Conservation (phyloP, 2,797 vertebrate species). For the Myotis vivesi region DNA sequence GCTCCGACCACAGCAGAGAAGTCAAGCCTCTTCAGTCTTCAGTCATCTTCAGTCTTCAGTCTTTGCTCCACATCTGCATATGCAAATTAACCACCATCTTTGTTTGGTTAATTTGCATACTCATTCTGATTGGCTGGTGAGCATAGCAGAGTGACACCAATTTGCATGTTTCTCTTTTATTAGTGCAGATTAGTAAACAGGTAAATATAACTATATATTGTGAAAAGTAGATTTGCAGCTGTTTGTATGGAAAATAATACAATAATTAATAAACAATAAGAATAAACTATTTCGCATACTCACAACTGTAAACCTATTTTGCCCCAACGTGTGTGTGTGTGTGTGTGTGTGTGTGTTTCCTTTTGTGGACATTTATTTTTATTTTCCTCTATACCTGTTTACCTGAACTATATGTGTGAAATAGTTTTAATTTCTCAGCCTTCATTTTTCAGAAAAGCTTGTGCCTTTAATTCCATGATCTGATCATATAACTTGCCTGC, state of each 20-base stretch:
- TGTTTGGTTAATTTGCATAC: no score
- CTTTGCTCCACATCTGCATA: no score
- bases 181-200: not conserved
- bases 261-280: not conserved
- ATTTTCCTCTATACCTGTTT: not conserved
- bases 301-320: not conserved
- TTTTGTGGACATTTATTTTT: not conserved
- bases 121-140: no score
- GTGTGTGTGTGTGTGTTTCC: not conserved
- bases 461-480: not conserved
- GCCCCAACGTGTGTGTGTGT: no score
- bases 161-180: no score
- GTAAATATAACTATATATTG: not conserved
- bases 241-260: not conserved
- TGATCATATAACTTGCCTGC: fast-evolving
- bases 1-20: no score
- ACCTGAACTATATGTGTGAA: not conserved
- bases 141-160: no score
- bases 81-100: no score
- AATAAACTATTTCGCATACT: not conserved
- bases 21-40: no score
- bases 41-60: no score
- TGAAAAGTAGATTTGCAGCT: not conserved
- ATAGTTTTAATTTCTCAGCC: not conserved
- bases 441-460: not conserved